Conservation (phyloP, 2,113 vertebrate species). For the Gobiocypris rarus region DNA sequence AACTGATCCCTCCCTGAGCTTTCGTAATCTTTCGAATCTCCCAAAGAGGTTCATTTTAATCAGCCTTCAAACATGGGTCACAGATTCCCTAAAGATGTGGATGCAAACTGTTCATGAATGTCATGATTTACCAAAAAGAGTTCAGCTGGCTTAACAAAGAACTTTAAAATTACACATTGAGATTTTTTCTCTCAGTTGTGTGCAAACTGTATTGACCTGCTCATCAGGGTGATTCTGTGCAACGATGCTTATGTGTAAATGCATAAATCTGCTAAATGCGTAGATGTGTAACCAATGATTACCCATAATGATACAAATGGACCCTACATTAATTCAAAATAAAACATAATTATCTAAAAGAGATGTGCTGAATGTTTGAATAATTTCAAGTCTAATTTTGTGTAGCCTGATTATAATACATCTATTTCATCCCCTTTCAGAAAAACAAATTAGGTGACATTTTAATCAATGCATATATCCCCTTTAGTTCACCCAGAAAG, state of each 20-base stretch:
- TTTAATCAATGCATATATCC: not conserved
- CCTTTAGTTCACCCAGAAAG: not conserved
- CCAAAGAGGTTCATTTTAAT: not conserved
- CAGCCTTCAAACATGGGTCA: not conserved
- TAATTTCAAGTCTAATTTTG: not conserved
- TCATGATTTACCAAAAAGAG: not conserved
- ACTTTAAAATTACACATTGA: not conserved
- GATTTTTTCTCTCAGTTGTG: no score
- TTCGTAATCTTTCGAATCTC: not conserved
- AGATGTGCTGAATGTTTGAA: slow-evolving; percentile 4
- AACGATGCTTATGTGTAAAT: no score
- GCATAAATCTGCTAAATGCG: no score
- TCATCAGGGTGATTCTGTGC: not conserved
- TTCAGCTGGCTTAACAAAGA: not conserved
- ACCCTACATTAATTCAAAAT: not conserved
- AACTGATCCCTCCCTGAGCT: not conserved
- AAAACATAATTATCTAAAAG: not conserved
- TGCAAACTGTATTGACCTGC: not conserved
- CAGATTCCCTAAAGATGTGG: not conserved
- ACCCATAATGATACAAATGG: not conserved
- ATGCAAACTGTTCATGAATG: not conserved
- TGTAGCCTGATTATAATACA: not conserved
- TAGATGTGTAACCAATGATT: not conserved
- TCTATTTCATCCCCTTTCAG: not conserved
- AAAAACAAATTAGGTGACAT: not conserved